These are phyloP conservation scores for Halcyon senegalensis DNA, from an alignment of 2,113 vertebrate species.

Conservation along the genomic window DNA sequence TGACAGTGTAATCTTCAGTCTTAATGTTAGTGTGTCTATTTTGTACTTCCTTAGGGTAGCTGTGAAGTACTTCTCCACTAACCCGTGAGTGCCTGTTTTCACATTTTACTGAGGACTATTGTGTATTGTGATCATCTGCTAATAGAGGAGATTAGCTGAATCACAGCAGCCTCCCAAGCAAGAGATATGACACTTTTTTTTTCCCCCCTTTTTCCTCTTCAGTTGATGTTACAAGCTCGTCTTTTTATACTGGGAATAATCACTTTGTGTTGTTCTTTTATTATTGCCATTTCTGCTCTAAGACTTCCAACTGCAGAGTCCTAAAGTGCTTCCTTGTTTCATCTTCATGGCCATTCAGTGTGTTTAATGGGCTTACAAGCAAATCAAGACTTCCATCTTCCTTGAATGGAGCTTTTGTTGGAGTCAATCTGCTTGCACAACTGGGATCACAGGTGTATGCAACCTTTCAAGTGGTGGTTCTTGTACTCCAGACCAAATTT, in stretches of 20 bases:
- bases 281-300: constrained; percentile 31
- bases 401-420: constrained; percentile 38
- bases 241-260: constrained; percentile 60
- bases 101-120: neutral
- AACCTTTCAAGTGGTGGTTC: constrained; percentile 47
- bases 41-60: constrained; percentile 25
- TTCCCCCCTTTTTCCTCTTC: neutral
- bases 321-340: constrained; percentile 61
- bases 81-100: neutral
- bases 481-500: constrained; percentile 17
- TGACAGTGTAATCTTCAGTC: constrained; percentile 24
- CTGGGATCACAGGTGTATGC: constrained; percentile 44
- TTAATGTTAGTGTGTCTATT: neutral
- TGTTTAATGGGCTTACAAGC: constrained; percentile 40
- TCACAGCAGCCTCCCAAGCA: constrained; percentile 32
- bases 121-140: constrained; percentile 41
- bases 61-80: neutral
- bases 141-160: constrained; percentile 57
- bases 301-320: constrained; percentile 50
- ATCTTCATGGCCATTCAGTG: constrained; percentile 47
- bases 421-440: constrained; percentile 47
- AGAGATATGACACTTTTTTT: neutral
- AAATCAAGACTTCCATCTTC: constrained; percentile 13
- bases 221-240: neutral
- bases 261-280: constrained; percentile 42